Percentiles rank a stretch among this genome's conserved stretches.
Conservation (phyloP, 2,113 vertebrate genomes). For the Orientallactaga bullata region DNA sequence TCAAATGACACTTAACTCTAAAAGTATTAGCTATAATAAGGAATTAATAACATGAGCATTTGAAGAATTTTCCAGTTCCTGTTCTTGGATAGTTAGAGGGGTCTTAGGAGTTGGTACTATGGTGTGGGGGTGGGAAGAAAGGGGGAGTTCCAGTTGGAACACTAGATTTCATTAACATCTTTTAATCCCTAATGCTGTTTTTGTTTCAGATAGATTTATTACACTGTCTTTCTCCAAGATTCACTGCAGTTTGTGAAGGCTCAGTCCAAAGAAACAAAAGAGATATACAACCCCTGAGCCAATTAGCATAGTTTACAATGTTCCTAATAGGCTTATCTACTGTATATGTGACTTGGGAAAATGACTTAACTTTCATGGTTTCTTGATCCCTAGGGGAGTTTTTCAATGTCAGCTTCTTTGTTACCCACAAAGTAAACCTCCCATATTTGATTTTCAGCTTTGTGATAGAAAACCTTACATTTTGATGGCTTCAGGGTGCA, state of each 20-base stretch:
- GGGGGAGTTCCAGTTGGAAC: constrained; percentile 32
- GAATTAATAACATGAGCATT: constrained; percentile 34
- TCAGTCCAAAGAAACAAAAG: constrained; percentile 47
- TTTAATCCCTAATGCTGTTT: constrained; percentile 69
- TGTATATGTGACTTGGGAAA: constrained; percentile 71
- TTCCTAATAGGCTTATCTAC: constrained; percentile 63
- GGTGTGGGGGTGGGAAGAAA: not conserved
- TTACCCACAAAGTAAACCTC: constrained; percentile 63
- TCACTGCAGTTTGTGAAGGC: constrained; percentile 34
- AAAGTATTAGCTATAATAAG: constrained; percentile 48
- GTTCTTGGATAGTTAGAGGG: not conserved
- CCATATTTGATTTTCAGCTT: constrained; percentile 72
- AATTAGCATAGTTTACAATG: constrained; percentile 75
- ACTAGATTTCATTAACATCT: constrained; percentile 76
- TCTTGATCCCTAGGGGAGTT: constrained; percentile 49
- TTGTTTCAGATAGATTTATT: constrained; percentile 81
- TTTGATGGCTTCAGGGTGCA: constrained; percentile 17
- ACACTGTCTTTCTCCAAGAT: constrained; percentile 69
- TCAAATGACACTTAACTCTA: constrained; percentile 53
- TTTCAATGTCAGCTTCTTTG: constrained; percentile 67
- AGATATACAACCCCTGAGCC: constrained; percentile 74
- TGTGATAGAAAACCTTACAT: constrained; percentile 66
- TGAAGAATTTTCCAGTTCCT: not conserved
- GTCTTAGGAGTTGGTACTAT: constrained; percentile 1
- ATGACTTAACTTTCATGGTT: constrained; percentile 72